Conservation (phyloP, 2,797 vertebrate genomes). For the Echeneis naucrates region DNA sequence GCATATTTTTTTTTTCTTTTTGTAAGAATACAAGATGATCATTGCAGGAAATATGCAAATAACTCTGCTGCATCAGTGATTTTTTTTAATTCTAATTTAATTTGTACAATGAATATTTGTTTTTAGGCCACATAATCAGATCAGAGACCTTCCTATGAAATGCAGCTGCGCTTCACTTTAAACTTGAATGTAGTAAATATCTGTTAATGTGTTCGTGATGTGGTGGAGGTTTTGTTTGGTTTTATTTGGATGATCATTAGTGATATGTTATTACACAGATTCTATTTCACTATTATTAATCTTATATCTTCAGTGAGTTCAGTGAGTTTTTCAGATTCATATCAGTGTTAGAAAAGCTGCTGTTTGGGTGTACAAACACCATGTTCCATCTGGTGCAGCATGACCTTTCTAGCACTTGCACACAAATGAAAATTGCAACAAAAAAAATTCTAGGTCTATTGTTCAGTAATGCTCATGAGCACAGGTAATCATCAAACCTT, state of each 20-base stretch:
- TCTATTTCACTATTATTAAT: background rate
- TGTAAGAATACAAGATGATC: background rate
- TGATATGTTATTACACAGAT: background rate
- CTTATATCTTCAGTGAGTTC: background rate
- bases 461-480: background rate
- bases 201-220: background rate
- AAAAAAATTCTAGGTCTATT: background rate
- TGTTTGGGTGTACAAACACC: constrained; percentile 7
- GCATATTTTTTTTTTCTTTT: background rate
- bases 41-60: constrained; percentile 1
- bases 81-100: constrained; percentile 4
- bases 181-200: background rate
- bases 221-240: background rate
- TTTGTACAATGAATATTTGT: background rate
- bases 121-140: constrained; percentile 1
- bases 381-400: constrained; percentile 11
- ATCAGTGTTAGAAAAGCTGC: background rate
- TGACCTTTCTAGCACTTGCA: constrained; percentile 11
- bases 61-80: background rate
- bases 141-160: background rate
- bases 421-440: constrained; percentile 1
- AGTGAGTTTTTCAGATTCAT: too few species aligned
- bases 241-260: background rate
- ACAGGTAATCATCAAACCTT: background rate
- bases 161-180: background rate